Conservation (phyloP, 2,888 invertebrate genomes). For the Nemotelus nigrinus region DNA sequence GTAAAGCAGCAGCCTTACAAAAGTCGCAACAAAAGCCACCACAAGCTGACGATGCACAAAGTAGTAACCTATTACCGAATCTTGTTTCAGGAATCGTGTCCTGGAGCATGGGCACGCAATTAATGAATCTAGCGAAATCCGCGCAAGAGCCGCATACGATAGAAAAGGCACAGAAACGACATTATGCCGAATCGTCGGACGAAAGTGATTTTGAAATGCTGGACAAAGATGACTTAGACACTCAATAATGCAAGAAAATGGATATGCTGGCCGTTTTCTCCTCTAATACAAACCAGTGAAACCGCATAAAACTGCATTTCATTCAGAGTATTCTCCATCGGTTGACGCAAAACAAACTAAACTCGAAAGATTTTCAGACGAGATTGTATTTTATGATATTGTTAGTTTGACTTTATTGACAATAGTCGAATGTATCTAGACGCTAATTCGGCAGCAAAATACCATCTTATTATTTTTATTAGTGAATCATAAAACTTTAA, state of each 20-base stretch:
- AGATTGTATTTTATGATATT: not conserved
- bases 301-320: conserved; percentile 24
- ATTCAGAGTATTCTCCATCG: not conserved
- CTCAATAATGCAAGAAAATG: conserved; percentile 32
- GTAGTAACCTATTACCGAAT: conserved; percentile 54
- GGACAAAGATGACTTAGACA: conserved; percentile 58
- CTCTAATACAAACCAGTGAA: conserved; percentile 10
- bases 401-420: not conserved
- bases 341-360: not conserved
- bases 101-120: conserved; percentile 53
- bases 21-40: conserved; percentile 44
- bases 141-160: conserved; percentile 44
- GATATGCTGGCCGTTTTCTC: not conserved
- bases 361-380: not conserved
- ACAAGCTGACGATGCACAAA: conserved; percentile 6
- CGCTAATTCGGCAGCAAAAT: conserved; percentile 25
- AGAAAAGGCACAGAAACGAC: conserved; percentile 23
- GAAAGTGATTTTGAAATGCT: conserved; percentile 65
- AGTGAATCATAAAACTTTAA: not conserved
- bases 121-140: conserved; percentile 13
- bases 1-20: not conserved
- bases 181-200: conserved; percentile 55
- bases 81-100: conserved; percentile 59
- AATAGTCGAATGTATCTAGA: conserved; percentile 7
- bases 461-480: conserved; percentile 5